Evolutionary conservation across 2,888 invertebrate species (phyloP).

Genomic region (Orthosia cruda): DNA sequence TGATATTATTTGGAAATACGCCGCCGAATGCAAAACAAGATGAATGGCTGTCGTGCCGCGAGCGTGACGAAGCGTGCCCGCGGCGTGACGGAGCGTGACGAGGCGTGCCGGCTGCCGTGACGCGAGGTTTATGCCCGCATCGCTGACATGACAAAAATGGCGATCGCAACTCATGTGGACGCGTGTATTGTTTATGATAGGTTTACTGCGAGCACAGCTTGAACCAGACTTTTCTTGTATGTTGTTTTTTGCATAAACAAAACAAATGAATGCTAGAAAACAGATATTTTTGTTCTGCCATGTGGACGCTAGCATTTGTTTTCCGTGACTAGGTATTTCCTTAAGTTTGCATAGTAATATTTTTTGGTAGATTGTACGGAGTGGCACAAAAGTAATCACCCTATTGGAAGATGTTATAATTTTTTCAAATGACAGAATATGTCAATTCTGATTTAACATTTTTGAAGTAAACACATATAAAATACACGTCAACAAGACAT

Average conservation of each 20-base stretch:
- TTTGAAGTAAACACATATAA: too few relatives aligned
- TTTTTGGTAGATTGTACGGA: background rate
- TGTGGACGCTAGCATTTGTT: background rate
- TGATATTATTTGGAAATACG: constrained; percentile 53
- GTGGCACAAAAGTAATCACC: too few relatives aligned
- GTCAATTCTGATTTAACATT: too few relatives aligned
- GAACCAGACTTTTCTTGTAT: background rate
- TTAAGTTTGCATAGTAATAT: background rate
- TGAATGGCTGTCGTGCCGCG: constrained; percentile 41
- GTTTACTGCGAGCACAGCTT: constrained; percentile 3
- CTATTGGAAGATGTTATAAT: too few relatives aligned
- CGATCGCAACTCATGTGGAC: constrained; percentile 22
- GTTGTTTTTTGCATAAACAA: constrained; percentile 3
- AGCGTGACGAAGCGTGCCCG: constrained; percentile 22
- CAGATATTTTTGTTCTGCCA: background rate
- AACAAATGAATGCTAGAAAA: background rate
- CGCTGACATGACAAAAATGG: constrained; percentile 58
- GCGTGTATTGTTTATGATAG: constrained; percentile 36
- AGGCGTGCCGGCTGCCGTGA: constrained; percentile 34
- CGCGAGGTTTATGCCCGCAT: constrained; percentile 42
- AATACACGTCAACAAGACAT: too few relatives aligned
- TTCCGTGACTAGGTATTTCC: background rate
- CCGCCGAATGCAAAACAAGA: constrained; percentile 59
- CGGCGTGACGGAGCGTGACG: constrained; percentile 20
- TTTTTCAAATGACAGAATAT: too few relatives aligned